Evolutionary conservation across 2,797 vertebrate species (phyloP), one percentile per base, ranked within the genome.

Genomic region (Chelon auratus): DNA sequence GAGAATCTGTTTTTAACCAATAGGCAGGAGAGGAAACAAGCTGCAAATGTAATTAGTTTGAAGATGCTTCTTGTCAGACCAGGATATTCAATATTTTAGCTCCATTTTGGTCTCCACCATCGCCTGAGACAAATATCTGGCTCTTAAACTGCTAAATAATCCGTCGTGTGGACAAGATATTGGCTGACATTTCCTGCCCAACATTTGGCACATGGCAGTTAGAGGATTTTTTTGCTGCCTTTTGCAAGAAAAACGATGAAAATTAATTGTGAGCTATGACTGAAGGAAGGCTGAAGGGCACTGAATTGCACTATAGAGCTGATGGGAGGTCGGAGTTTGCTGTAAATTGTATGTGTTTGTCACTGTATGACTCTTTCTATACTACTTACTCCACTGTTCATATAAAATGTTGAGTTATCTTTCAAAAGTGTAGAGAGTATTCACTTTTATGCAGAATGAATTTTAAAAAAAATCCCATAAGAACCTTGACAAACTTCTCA

Each of bases 401-500:
- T 33, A 33, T 33, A 33, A 48, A 48, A 45, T 17, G 8, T 42
- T 42, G 4, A 17, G n/a, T 45, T n/a, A 20, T 26, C 20, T 52
- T 50, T 58, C 14, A 58, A 51, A 40, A 53, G 42, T 33, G n/a
- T 24, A 51, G 5, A 8, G 36, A 8, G 36, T 45, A 43, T 67
- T 80, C 61, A 59, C 43, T 40, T 3, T 62, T 43, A 43, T 58
- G 36, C 56, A 50, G 48, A 47, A 52, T 65, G 51, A 76, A 56
- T 67, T 74, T 36, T 58, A 48, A 43, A 40, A 40, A 40, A 76
- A 76, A 75, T 72, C 42, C 57, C 70, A 54, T 47, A 52, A 58
- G 71, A 82, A 76, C 62, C 50, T 72, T 76, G 62, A 80, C 80
- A 79, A 80, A 86, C 51, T 73, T 72, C 65, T 65, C 48, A 77